Evolutionary conservation across 2,888 invertebrate genomes (phyloP).

Genomic region (Macrophya annulata): DNA sequence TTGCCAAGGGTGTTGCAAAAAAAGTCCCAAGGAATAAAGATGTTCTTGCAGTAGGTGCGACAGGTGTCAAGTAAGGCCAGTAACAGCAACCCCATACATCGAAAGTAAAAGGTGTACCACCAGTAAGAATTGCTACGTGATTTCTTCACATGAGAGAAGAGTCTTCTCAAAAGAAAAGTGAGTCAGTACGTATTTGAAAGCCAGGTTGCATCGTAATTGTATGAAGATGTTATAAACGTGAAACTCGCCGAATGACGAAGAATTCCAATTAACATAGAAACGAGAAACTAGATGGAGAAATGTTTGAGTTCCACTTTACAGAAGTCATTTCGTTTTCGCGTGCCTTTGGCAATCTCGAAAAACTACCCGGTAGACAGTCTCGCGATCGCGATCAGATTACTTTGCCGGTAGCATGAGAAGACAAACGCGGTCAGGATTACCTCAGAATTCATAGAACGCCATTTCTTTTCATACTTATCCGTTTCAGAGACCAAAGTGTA

Average conservation of each 20-base stretch:
- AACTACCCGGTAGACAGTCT: slow-evolving; percentile 23
- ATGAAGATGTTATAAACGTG: slow-evolving; percentile 21
- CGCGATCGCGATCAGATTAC: slow-evolving; percentile 45
- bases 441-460: slow-evolving; percentile 17
- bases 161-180: neutral
- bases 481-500: neutral
- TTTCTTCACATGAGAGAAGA: neutral
- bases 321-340: slow-evolving; percentile 41
- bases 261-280: slow-evolving; percentile 41
- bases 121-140: neutral
- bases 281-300: slow-evolving; percentile 22
- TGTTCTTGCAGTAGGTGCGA: slow-evolving; percentile 43
- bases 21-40: slow-evolving; percentile 45
- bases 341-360: slow-evolving; percentile 39
- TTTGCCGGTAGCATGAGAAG: slow-evolving; percentile 13
- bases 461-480: slow-evolving; percentile 2
- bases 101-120: slow-evolving; percentile 11
- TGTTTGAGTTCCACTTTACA: slow-evolving; percentile 35
- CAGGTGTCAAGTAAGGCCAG: slow-evolving; percentile 47
- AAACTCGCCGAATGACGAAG: slow-evolving; percentile 28
- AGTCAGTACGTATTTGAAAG: neutral
- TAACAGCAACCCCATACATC: slow-evolving; percentile 20
- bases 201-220: slow-evolving; percentile 32
- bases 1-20: slow-evolving; percentile 8
- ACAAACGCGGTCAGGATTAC: slow-evolving; percentile 25